Conservation (phyloP, 2,888 invertebrate genomes). For the Boloria euphrosyne region DNA sequence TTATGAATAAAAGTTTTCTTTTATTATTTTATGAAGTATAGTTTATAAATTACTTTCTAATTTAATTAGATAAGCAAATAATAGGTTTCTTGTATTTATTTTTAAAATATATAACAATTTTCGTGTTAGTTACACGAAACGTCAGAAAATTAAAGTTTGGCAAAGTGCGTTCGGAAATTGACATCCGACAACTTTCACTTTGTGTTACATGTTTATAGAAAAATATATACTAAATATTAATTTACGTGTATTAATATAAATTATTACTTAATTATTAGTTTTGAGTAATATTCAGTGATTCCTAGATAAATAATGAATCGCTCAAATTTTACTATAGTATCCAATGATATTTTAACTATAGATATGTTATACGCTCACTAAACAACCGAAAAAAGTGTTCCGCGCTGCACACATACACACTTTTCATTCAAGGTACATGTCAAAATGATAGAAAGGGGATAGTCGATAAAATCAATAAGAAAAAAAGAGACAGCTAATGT, state of each 20-base stretch:
- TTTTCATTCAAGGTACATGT: too few relatives aligned
- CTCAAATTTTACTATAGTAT: not conserved
- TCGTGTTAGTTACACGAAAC: constrained; percentile 33
- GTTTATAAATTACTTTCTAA: not conserved
- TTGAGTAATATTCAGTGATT: constrained; percentile 4
- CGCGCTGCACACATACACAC: too few relatives aligned
- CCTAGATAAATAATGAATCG: not conserved
- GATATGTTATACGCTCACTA: too few relatives aligned
- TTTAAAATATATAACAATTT: constrained; percentile 21
- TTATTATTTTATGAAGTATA: not conserved
- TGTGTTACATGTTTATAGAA: not conserved
- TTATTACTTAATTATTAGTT: not conserved
- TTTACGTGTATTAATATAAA: not conserved
- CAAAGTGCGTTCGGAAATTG: constrained; percentile 32
- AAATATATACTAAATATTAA: not conserved
- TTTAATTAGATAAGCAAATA: constrained; percentile 3
- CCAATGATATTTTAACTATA: too few relatives aligned
- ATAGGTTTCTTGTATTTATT: not conserved
- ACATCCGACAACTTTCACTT: constrained; percentile 23
- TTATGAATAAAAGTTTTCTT: not conserved
- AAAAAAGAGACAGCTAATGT: too few relatives aligned
- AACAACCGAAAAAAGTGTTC: too few relatives aligned
- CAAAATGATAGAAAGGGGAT: too few relatives aligned
- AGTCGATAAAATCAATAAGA: too few relatives aligned
- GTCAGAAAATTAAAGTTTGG: constrained; percentile 38